Evolutionary conservation across 2,888 invertebrate genomes (phyloP), one percentile per base, ranked within the genome.

Genomic region (Gortyna flavago): DNA sequence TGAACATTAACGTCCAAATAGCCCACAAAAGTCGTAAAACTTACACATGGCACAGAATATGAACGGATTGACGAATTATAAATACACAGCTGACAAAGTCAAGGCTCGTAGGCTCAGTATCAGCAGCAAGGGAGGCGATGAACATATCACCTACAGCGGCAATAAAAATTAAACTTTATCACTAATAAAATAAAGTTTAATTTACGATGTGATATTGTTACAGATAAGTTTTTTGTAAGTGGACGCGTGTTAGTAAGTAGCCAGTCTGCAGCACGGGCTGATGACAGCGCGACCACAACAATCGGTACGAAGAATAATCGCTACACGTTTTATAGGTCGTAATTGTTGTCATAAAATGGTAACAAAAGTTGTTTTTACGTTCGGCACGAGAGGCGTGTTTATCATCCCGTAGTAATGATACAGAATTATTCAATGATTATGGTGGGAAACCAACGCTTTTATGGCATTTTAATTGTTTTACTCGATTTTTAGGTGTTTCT

Each of bases 341-440:
- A 96, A 96, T 96, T 96, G 96, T 95, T 96, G 95, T 95, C 95
- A 95, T 96, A 96, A 96, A 96, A 96, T 95, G 93, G 95, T 95
- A 96, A 96, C 96, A 96, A 96, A 96, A 96, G 94, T 95, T 95
- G 93, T 95, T 96, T 95, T 96, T 95, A 96, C 94, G 95, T 94
- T 94, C 94, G 92, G 94, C 95, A 95, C 95, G 95, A 95, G 95
- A 95, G 93, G 90, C 91, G 92, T 93, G 94, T 96, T 95, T 95
- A 95, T 96, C 95, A 95, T 95, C 92, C 93, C 91, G 92, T 92
- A 94, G 94, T 93, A 93, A 95, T 93, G 91, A 94, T 93, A 91
- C 91, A 91, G 90, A 92, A 91, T 94, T 92, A 94, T 92, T 93
- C 89, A 92, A 92, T 93, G 92, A 94, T 94, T 93, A 93, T 92